phyloP scores from a whole-genome alignment of 2,888 invertebrate genomes.

The Trissoscelio sp. region DNA sequence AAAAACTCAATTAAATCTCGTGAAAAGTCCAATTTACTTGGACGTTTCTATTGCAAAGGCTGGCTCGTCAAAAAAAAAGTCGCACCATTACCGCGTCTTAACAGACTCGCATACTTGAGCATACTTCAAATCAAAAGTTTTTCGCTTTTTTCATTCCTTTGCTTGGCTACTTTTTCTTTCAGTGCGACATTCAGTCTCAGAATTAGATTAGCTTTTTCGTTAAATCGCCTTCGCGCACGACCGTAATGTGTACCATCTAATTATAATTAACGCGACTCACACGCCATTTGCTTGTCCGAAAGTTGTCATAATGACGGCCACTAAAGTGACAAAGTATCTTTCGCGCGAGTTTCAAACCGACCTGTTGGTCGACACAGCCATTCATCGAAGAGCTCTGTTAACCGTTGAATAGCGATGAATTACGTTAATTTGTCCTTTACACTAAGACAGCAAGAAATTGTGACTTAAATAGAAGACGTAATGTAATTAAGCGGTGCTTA shows the following conservation, averaged over 20 bases:
- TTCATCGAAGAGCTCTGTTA: constrained; percentile 49
- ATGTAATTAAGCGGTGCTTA: not conserved
- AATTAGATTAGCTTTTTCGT: not conserved
- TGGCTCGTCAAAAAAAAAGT: constrained; percentile 9
- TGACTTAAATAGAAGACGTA: constrained; percentile 4
- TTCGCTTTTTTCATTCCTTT: not conserved
- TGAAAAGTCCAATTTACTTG: constrained; percentile 41
- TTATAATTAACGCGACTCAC: constrained; percentile 18
- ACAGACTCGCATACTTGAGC: constrained; percentile 2
- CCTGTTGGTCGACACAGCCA: constrained; percentile 38
- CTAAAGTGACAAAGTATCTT: constrained; percentile 42
- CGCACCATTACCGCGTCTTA: constrained; percentile 10
- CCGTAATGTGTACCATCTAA: constrained; percentile 23
- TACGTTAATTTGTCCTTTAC: constrained; percentile 56
- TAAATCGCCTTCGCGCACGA: not conserved
- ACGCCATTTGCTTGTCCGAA: constrained; percentile 28
- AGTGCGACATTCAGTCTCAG: not conserved
- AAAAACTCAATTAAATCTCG: constrained; percentile 34
- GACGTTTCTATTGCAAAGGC: constrained; percentile 8
- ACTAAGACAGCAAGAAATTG: not conserved
- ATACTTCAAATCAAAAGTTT: constrained; percentile 23
- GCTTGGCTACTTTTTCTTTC: not conserved
- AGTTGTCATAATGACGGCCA: constrained; percentile 41
- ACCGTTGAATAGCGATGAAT: constrained; percentile 43
- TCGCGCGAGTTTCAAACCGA: constrained; percentile 28